Percentiles rank a stretch among this genome's conserved stretches.
phyloP scores from a whole-genome alignment of 2,888 invertebrate species.

The Luperina testacea region DNA sequence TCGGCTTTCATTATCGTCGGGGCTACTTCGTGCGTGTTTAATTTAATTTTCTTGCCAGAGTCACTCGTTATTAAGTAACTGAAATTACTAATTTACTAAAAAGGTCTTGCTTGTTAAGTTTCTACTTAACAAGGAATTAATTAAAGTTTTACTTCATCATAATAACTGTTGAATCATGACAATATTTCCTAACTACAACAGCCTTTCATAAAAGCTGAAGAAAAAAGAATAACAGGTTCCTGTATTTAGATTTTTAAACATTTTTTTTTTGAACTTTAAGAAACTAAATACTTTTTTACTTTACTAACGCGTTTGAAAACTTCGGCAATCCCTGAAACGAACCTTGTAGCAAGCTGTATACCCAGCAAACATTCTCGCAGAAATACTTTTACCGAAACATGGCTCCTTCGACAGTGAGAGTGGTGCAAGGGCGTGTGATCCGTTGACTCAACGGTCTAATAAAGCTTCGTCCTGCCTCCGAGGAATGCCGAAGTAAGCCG shows the following conservation, averaged over 20 bases:
- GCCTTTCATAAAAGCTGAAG: background rate
- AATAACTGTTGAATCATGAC: background rate
- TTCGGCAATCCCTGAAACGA: background rate
- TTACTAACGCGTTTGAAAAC: too few relatives aligned
- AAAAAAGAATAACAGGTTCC: too few relatives aligned
- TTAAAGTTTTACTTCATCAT: conserved; percentile 29
- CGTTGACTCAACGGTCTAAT: conserved; percentile 74
- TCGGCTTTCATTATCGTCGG: conserved; percentile 84
- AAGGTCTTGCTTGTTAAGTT: conserved; percentile 57
- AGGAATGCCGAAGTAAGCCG: conserved; percentile 84
- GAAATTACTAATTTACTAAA: conserved; percentile 70
- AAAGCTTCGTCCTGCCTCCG: conserved; percentile 77
- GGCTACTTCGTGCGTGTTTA: conserved; percentile 86
- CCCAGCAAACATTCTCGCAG: background rate
- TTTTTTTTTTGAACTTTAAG: background rate
- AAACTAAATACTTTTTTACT: too few relatives aligned
- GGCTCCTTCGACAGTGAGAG: conserved; percentile 57
- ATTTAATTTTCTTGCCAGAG: conserved; percentile 83
- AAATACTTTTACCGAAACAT: conserved; percentile 46
- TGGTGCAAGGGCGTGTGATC: conserved; percentile 63
- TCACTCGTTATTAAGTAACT: conserved; percentile 73
- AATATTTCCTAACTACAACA: background rate
- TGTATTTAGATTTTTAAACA: background rate
- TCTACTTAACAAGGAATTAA: conserved; percentile 31
- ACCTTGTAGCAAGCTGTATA: background rate